These are phyloP conservation scores for Scomberomorus guttatus DNA, from an alignment of 2,797 vertebrate species.

Conservation along the genomic window DNA sequence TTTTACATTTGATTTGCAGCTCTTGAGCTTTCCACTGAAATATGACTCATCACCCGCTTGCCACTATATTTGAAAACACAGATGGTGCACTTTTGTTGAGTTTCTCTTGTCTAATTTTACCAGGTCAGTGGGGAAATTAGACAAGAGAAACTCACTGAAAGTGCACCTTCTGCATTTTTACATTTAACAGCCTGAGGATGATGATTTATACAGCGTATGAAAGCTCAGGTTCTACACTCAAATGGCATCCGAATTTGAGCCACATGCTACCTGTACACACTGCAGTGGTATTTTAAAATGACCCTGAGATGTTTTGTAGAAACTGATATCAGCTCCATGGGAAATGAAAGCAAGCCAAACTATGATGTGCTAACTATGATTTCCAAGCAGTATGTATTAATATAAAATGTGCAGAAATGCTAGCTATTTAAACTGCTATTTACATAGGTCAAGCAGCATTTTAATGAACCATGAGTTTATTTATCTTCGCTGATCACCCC, in stretches of 20 bases:
- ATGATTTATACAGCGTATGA: constrained; percentile 46
- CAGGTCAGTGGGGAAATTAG: constrained; percentile 58
- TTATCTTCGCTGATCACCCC: too few relatives aligned
- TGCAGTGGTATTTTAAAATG: constrained; percentile 18
- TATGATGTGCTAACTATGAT: constrained; percentile 9
- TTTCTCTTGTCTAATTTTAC: constrained; percentile 47
- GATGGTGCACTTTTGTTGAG: constrained; percentile 26
- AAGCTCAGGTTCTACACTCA: constrained; percentile 21
- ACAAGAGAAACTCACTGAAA: constrained; percentile 36
- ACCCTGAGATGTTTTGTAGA: constrained; percentile 18
- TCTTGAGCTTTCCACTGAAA: constrained; percentile 17
- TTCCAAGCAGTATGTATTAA: constrained; percentile 7
- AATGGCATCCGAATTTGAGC: constrained; percentile 20
- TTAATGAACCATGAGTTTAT: too few relatives aligned
- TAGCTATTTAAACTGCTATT: neutral
- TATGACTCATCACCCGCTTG: constrained; percentile 19
- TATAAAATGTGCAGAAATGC: constrained; percentile 4
- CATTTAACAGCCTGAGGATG: constrained; percentile 36
- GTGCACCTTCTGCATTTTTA: constrained; percentile 54
- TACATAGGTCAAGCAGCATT: too few relatives aligned
- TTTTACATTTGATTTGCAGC: constrained; percentile 29
- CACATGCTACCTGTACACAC: constrained; percentile 17
- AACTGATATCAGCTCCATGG: constrained; percentile 4
- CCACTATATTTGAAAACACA: constrained; percentile 30
- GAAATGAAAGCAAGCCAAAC: constrained; percentile 17